Evolutionary conservation across 2,113 vertebrate species (phyloP), one percentile per base, ranked within the genome.

Genomic region (Formicarius rufipectus): DNA sequence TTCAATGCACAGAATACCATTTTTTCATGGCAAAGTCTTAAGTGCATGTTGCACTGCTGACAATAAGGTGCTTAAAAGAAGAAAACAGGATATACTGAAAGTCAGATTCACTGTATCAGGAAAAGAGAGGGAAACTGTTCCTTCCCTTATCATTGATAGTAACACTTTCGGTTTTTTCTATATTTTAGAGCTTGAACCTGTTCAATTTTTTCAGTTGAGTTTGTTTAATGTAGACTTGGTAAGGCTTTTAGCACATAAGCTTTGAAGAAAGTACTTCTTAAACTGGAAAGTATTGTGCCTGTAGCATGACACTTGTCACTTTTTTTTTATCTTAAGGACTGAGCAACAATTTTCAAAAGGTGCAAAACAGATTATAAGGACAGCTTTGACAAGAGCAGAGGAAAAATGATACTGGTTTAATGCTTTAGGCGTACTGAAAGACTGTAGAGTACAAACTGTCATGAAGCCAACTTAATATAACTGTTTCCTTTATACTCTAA

Each of bases 381-480:
- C 35, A 86, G 21, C 44, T 93, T 89, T 73, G 87, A 91, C 59
- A 93, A 93, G 74, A 88, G 60, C 79, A 84, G 89, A 97, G 95
- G 67, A 95, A 96, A 94, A 96, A 95, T 62, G 66, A 96, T 63
- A 93, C 58, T 72, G 39, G 83, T 91, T 89, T 90, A 84, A 94
- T 63, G 75, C 78, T 93, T 59, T 60, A 66, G 39, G 62, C 50
- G 62, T 87, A 94, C 95, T 93, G 96, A 89, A 97, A 97, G 91
- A 67, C 47, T 79, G 62, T 24, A 74, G 80, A 95, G 56, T 74
- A 58, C 73, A 91, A 95, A 91, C 72, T 96, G 94, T 96, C 93
- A 90, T 40, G 81, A 95, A 94, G 95, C 95, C 96, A 97, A 89
- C 77, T 97, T 95, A 95, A 97, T 82, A 94, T 74, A 94, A 97